Conservation (phyloP, 2,888 invertebrate genomes). For the Cylloceria caligata region DNA sequence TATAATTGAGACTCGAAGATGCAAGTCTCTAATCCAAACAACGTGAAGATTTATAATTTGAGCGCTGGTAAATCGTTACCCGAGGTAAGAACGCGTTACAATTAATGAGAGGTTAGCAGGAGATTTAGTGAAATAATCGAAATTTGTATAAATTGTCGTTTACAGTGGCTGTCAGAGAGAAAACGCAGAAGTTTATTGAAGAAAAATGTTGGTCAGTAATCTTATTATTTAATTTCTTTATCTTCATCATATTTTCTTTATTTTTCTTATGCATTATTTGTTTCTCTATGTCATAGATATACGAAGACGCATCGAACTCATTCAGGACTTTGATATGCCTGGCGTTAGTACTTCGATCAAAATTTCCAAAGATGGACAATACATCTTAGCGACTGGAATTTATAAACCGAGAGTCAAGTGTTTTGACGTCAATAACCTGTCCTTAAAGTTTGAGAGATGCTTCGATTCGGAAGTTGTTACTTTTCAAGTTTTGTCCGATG, state of each 20-base stretch:
- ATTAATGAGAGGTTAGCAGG: slow-evolving; percentile 21
- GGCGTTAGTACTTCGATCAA: slow-evolving; percentile 94
- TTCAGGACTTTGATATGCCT: slow-evolving; percentile 99
- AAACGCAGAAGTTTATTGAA: slow-evolving; percentile 93
- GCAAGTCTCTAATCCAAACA: slow-evolving; percentile 97
- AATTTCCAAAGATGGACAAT: slow-evolving; percentile 96
- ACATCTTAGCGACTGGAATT: slow-evolving; percentile 95
- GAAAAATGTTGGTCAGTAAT: slow-evolving; percentile 90
- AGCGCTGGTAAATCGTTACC: slow-evolving; percentile 98
- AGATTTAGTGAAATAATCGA: slow-evolving; percentile 2
- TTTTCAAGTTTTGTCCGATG: slow-evolving; percentile 96
- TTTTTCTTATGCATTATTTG: background rate
- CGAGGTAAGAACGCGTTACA: slow-evolving; percentile 89
- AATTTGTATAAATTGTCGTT: slow-evolving; percentile 72
- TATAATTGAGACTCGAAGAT: slow-evolving; percentile 85
- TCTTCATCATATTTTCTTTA: background rate
- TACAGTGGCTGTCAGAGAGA: slow-evolving; percentile 94
- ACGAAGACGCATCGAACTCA: slow-evolving; percentile 95
- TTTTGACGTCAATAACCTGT: slow-evolving; percentile 97
- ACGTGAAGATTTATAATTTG: slow-evolving; percentile 98
- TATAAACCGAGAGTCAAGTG: slow-evolving; percentile 99
- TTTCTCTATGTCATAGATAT: slow-evolving; percentile 87
- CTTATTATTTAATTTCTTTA: background rate
- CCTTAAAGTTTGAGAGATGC: slow-evolving; percentile 98
- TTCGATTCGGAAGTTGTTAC: slow-evolving; percentile 98